phyloP scores from a whole-genome alignment of 2,113 vertebrate species.

The Glaucomys volans region DNA sequence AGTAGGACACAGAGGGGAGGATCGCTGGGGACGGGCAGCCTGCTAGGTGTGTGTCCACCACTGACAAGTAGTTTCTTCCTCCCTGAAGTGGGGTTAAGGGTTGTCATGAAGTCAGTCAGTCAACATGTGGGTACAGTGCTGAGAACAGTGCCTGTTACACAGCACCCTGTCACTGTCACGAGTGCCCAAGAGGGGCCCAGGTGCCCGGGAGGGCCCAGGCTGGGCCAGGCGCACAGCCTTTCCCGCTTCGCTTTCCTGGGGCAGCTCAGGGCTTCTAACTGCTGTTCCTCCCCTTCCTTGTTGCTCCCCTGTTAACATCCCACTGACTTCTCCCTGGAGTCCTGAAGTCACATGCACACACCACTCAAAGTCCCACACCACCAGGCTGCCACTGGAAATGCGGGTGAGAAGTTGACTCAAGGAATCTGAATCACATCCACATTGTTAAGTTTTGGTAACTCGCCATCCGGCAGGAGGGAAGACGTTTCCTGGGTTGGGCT shows the following conservation, averaged over 20 bases:
- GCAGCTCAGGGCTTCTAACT: not conserved
- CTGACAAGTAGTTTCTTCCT: not conserved
- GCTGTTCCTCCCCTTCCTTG: not conserved
- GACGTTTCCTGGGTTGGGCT: slow-evolving; percentile 63
- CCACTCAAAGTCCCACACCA: not conserved
- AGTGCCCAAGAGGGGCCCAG: not conserved
- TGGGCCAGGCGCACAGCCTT: not conserved
- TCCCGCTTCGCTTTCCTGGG: not conserved
- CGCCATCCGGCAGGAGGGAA: slow-evolving; percentile 16
- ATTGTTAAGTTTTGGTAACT: slow-evolving; percentile 22
- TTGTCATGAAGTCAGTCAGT: not conserved
- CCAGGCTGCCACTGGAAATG: not conserved
- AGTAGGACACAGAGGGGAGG: too few species aligned
- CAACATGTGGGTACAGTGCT: fast-evolving
- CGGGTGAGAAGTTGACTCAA: not conserved
- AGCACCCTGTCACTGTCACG: too few species aligned
- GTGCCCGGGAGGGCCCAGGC: not conserved
- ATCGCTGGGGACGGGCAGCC: not conserved
- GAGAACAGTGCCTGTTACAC: not conserved
- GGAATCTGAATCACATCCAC: not conserved
- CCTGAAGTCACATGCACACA: slow-evolving; percentile 2
- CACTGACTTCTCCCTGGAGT: not conserved
- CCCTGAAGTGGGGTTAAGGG: not conserved
- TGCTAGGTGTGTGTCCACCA: not conserved
- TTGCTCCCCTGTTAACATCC: not conserved